phyloP scores from a whole-genome alignment of 30 jellyfish, hydroid and myxozoan species.

The Cassiopea xamachana region DNA sequence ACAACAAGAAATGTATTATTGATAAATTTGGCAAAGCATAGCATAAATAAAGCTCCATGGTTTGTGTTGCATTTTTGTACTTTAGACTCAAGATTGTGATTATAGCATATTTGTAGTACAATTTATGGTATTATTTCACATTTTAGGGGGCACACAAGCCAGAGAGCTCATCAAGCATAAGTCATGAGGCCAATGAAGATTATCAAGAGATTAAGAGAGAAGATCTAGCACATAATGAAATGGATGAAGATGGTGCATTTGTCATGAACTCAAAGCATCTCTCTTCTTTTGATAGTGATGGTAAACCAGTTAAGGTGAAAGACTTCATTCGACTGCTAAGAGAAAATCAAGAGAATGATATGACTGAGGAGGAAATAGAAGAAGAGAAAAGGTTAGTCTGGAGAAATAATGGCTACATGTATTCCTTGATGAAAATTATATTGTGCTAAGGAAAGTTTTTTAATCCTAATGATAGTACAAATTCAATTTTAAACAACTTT shows the following conservation, averaged over 20 bases:
- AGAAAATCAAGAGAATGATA: slow-evolving; percentile 48
- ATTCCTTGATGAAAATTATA: too few relatives aligned
- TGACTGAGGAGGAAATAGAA: slow-evolving; percentile 79
- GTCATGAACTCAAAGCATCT: slow-evolving; percentile 24
- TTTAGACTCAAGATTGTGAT: too few relatives aligned
- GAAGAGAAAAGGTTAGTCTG: slow-evolving; percentile 61
- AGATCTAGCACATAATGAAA: background rate
- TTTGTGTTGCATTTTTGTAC: too few relatives aligned
- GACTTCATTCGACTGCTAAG: slow-evolving; percentile 57
- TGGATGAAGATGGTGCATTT: background rate
- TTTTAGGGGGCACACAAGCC: background rate
- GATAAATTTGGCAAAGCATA: too few relatives aligned
- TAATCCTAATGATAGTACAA: too few relatives aligned
- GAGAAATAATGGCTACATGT: background rate
- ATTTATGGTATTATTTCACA: too few relatives aligned
- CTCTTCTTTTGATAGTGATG: slow-evolving; percentile 17
- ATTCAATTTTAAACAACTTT: too few relatives aligned
- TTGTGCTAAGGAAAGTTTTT: too few relatives aligned
- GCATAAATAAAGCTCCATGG: too few relatives aligned
- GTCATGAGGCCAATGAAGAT: background rate
- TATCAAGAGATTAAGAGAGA: background rate
- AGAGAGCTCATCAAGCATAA: background rate
- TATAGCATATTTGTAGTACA: too few relatives aligned
- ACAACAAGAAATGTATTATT: too few relatives aligned
- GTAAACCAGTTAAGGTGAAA: slow-evolving; percentile 44